Base-by-base conservation (phyloP, 2,888 invertebrate species). In the Erebia aethiops region DNA sequence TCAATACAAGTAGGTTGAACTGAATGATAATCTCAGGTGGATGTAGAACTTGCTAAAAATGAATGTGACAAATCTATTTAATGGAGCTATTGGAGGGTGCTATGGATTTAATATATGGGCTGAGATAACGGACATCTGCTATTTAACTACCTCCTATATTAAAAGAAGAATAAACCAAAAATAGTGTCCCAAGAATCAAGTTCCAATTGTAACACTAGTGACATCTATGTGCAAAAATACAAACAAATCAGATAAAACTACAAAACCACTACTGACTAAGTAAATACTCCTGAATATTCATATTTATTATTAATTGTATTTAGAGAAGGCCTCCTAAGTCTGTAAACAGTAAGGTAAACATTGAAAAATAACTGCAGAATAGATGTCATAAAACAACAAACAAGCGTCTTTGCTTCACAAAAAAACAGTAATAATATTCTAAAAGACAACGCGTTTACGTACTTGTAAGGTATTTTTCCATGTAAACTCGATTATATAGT, bases 171-270 rank as follows among this genome's bases (percentile, higher is more conserved):
- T 54, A 54, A 54, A 18, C 2, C 16, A 18, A 9, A 16, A 16
- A 7, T 16, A 52, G 8, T 8, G 52, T 52, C 51, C 16, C 16
- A 52, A 52, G 16, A 16, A 58, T 14, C 13, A 35, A 58, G 57
- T 35, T 58, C n/a, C 41, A 10, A 43, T 43, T 43, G 11, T 46
- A 14, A 13, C 14, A 49, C 46, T 62, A 49, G 21, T 7, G 62
- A 62, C 62, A 62, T 62, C 62, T 62, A 8, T 46, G 8, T 18
- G 21, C 41, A 41, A 43, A 60, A 60, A 60, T 16, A 16, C 11
- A 16, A 60, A 60, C 60, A 35, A 58, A 58, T 9, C 8, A 26
- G 14, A 35, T 41, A 41, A 57, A 16, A 41, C 41, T 14, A 60
- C 13, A 13, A 60, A 10, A 16, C 21, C 11, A 16, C 16, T 18